Percentiles rank a stretch among this genome's conserved stretches.
Evolutionary conservation across 37 sponge, comb jelly and placozoan genomes (phyloP).

Genomic region (Diacarnus erythraeanus): DNA sequence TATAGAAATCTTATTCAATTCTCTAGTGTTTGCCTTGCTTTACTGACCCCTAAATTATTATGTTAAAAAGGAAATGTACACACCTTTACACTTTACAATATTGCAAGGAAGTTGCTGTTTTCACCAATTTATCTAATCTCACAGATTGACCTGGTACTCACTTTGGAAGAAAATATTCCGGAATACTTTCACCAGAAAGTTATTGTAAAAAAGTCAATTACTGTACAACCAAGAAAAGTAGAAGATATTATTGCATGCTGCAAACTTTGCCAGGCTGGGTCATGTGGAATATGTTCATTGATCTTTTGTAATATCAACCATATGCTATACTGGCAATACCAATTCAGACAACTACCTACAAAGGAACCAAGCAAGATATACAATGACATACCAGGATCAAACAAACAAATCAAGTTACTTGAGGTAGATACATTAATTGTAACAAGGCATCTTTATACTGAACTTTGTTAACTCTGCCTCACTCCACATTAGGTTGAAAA

Average conservation of each 20-base stretch:
- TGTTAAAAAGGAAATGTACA: too few relatives aligned
- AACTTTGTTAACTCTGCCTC: too few relatives aligned
- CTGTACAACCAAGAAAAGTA: not conserved
- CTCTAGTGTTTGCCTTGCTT: too few relatives aligned
- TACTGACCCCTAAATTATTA: too few relatives aligned
- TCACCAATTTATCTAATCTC: not conserved
- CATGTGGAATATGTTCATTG: not conserved
- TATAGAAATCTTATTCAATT: too few relatives aligned
- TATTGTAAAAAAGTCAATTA: not conserved
- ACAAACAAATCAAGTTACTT: too few relatives aligned
- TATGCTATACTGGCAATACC: not conserved
- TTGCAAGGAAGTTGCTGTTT: too few relatives aligned
- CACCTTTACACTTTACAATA: too few relatives aligned
- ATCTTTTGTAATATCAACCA: not conserved
- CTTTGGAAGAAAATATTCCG: not conserved
- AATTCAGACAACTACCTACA: not conserved
- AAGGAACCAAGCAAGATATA: not conserved
- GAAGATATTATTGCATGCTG: not conserved
- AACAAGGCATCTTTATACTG: too few relatives aligned
- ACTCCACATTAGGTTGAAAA: too few relatives aligned
- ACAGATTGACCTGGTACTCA: conserved; percentile 12
- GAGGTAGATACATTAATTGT: too few relatives aligned
- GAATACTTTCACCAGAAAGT: not conserved
- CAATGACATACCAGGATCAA: not conserved
- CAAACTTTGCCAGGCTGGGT: not conserved